Conservation (phyloP, 2,888 invertebrate species). For the Cordilura impudica region DNA sequence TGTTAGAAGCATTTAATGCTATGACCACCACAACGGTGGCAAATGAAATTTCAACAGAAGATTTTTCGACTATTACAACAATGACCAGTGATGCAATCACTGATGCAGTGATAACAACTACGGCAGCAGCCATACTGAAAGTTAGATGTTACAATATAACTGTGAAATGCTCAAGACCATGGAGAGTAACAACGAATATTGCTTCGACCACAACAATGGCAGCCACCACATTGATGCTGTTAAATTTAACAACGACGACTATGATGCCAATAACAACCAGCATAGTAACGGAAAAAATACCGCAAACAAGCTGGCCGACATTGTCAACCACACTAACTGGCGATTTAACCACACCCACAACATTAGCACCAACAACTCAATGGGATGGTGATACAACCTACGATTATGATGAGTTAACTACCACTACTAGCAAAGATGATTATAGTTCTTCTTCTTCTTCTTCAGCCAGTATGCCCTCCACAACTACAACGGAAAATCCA, state of each 20-base stretch:
- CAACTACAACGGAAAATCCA: conserved; percentile 61
- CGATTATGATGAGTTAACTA: neutral
- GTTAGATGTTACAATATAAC: conserved; percentile 75
- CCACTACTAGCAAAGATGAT: neutral
- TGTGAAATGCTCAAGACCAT: conserved; percentile 73
- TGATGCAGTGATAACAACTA: conserved; percentile 65
- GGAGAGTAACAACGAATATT: conserved; percentile 73
- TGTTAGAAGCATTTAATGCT: conserved; percentile 67
- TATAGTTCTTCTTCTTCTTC: conserved; percentile 12
- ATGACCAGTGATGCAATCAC: conserved; percentile 61
- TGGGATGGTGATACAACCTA: conserved; percentile 42
- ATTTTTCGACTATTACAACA: conserved; percentile 24
- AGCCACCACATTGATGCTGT: conserved; percentile 67
- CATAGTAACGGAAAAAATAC: conserved; percentile 3
- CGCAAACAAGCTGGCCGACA: conserved; percentile 26
- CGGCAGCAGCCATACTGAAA: conserved; percentile 64
- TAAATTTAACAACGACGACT: conserved; percentile 52
- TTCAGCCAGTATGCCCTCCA: conserved; percentile 43
- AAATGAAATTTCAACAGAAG: conserved; percentile 45
- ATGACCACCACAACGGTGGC: conserved; percentile 61
- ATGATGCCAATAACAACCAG: conserved; percentile 31
- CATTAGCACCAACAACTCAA: conserved; percentile 62
- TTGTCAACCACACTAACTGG: conserved; percentile 23
- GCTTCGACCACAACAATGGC: conserved; percentile 77
- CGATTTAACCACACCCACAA: conserved; percentile 28